A percentile compares a stretch with the other conserved stretches of the same genome.
Conservation (phyloP, 1,140 invertebrate genomes). For the Latrodectus geometricus region DNA sequence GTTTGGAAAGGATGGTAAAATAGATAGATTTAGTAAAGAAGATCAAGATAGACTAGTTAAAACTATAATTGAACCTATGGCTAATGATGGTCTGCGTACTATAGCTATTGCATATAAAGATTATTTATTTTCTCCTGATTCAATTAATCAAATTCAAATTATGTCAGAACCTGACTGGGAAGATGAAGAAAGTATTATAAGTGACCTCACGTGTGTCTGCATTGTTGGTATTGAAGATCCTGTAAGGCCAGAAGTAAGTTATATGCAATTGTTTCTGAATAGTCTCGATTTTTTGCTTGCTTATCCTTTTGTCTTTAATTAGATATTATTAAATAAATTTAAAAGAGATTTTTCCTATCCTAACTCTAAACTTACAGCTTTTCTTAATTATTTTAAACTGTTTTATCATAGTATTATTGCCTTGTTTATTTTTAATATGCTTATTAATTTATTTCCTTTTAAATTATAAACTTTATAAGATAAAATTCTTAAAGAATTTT, state of each 20-base stretch:
- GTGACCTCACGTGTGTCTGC: constrained; percentile 75
- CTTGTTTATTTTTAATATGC: no score
- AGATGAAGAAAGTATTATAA: constrained; percentile 92
- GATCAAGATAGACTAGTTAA: constrained; percentile 93
- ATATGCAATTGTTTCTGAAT: constrained; percentile 43
- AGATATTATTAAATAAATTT: no score
- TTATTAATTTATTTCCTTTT: no score
- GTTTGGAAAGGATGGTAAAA: constrained; percentile 89
- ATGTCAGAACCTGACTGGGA: constrained; percentile 96
- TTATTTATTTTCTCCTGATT: constrained; percentile 76
- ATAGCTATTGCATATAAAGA: constrained; percentile 94
- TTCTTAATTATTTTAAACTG: no score
- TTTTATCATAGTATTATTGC: no score
- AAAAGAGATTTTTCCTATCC: no score
- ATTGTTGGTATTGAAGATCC: constrained; percentile 94
- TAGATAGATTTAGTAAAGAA: constrained; percentile 89
- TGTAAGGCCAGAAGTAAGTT: constrained; percentile 87
- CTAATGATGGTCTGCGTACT: constrained; percentile 97
- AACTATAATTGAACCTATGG: constrained; percentile 99
- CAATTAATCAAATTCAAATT: constrained; percentile 77
- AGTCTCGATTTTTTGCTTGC: background rate
- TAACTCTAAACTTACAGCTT: no score
- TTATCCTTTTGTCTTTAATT: background rate
- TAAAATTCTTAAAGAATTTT: no score
- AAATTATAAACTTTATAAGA: no score